Evolutionary conservation across 2,888 invertebrate species (phyloP).

Genomic region (Erannis defoliaria): DNA sequence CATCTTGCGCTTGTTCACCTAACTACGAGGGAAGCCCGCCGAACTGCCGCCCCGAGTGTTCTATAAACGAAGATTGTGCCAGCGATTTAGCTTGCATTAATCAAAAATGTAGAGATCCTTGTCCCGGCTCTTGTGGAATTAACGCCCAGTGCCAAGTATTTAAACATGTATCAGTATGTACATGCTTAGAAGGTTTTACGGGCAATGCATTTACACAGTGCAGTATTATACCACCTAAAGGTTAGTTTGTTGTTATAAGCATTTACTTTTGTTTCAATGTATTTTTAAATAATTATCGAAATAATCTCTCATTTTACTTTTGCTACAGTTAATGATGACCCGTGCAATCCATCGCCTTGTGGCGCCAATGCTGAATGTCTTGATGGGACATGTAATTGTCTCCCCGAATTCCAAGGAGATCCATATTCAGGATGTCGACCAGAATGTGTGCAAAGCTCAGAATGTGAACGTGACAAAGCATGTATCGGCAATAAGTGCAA

Average conservation of each 20-base stretch:
- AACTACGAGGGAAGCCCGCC: conserved; percentile 89
- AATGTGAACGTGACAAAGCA: conserved; percentile 90
- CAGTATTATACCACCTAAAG: conserved; percentile 68
- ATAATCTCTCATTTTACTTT: conserved; percentile 8
- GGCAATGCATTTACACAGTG: conserved; percentile 89
- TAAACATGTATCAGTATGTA: conserved; percentile 88
- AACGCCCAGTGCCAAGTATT: conserved; percentile 87
- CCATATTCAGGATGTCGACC: conserved; percentile 92
- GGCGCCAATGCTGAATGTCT: conserved; percentile 91
- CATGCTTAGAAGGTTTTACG: conserved; percentile 85
- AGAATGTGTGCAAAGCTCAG: conserved; percentile 91
- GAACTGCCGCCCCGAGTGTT: conserved; percentile 89
- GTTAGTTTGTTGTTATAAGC: conserved; percentile 50
- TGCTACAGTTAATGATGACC: conserved; percentile 80
- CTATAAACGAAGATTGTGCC: conserved; percentile 89
- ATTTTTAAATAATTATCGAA: background rate
- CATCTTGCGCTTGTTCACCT: conserved; percentile 88
- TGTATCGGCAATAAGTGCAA: conserved; percentile 91
- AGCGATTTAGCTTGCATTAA: conserved; percentile 89
- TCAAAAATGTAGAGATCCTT: conserved; percentile 89
- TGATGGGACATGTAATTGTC: conserved; percentile 90
- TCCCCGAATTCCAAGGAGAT: conserved; percentile 91
- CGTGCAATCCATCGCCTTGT: conserved; percentile 89
- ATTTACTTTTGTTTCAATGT: background rate
- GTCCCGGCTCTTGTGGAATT: conserved; percentile 89